These are phyloP conservation scores for Archips xylosteana DNA, from an alignment of 2,888 invertebrate species.

Conservation along the genomic window DNA sequence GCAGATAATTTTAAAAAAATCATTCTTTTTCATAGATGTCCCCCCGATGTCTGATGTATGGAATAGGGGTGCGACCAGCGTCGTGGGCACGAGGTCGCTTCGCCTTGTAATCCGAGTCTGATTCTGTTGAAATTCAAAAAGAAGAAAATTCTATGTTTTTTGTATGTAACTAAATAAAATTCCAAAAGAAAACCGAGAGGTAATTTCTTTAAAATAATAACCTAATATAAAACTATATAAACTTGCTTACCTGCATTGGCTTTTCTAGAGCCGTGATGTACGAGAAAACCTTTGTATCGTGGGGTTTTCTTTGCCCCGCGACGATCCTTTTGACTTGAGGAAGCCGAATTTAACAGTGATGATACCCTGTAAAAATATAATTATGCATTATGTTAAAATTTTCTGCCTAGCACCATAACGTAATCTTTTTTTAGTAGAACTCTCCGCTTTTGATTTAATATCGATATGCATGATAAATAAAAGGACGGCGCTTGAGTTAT, in stretches of 20 bases:
- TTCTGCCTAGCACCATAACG: not conserved
- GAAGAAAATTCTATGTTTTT: not conserved
- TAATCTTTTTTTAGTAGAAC: too few relatives aligned
- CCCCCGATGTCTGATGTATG: constrained; percentile 65
- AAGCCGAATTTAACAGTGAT: constrained; percentile 53
- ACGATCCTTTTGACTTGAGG: constrained; percentile 44
- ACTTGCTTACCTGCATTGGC: constrained; percentile 59
- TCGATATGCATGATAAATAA: too few relatives aligned
- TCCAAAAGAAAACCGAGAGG: not conserved
- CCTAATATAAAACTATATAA: too few relatives aligned
- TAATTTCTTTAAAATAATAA: not conserved
- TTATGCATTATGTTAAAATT: constrained; percentile 13
- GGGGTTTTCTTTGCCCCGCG: constrained; percentile 45
- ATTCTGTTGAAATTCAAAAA: constrained; percentile 45
- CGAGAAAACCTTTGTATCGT: constrained; percentile 59
- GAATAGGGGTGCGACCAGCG: constrained; percentile 65
- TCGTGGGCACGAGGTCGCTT: constrained; percentile 50
- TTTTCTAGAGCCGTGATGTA: constrained; percentile 52
- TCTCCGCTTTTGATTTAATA: too few relatives aligned
- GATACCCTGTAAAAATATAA: constrained; percentile 57
- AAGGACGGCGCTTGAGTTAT: too few relatives aligned
- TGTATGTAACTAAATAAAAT: not conserved
- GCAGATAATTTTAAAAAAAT: constrained; percentile 41
- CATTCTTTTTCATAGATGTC: constrained; percentile 65
- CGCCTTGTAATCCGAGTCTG: constrained; percentile 57